Conservation (phyloP, 2,113 vertebrate genomes). For the Numida meleagris region DNA sequence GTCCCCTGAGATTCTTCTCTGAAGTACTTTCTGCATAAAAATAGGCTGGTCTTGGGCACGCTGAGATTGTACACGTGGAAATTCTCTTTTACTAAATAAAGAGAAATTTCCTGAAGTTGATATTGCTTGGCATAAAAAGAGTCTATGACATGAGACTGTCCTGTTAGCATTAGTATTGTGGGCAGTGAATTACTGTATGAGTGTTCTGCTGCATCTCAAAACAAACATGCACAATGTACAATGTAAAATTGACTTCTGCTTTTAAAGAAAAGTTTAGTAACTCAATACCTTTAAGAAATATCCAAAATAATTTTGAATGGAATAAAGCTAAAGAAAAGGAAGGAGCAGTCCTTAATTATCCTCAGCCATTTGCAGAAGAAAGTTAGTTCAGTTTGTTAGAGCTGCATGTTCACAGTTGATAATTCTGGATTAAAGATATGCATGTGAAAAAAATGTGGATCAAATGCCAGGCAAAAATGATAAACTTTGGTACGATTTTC, state of each 20-base stretch:
- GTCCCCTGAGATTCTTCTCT: not conserved
- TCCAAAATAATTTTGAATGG: not conserved
- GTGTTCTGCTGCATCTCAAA: not conserved
- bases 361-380: not conserved
- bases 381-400: not conserved
- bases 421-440: not conserved
- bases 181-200: not conserved
- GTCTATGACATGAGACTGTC: not conserved
- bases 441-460: not conserved
- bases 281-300: not conserved
- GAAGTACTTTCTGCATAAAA: not conserved
- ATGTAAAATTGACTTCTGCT: not conserved
- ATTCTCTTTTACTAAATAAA: not conserved
- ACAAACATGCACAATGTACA: not conserved
- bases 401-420: not conserved
- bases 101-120: not conserved
- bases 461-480: not conserved
- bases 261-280: not conserved
- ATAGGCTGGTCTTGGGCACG: not conserved
- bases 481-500: not conserved
- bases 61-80: not conserved
- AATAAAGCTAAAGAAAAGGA: not conserved
- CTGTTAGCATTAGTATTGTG: not conserved
- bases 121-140: not conserved
- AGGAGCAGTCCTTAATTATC: not conserved